Conservation (phyloP, 2,888 invertebrate genomes). For the Ashinkailepas kermadecensis region DNA sequence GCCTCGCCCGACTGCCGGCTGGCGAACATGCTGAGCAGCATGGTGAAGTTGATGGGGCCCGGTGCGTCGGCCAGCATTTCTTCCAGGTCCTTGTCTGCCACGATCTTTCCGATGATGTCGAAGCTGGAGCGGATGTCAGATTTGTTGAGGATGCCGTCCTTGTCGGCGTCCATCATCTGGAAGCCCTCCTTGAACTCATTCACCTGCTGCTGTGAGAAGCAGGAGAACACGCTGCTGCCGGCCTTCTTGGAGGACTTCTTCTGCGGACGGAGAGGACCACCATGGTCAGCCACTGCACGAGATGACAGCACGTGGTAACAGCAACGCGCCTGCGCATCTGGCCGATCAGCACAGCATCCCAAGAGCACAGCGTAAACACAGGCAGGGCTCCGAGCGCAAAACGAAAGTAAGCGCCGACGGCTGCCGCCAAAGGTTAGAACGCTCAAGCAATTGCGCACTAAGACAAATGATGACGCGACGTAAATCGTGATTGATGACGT, state of each 20-base stretch:
- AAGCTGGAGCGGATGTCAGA: constrained; percentile 83
- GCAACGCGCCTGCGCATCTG: no score
- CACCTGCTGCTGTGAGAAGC: constrained; percentile 93
- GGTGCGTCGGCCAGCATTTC: constrained; percentile 79
- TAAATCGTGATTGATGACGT: no score
- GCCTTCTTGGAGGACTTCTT: constrained; percentile 57
- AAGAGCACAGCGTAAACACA: no score
- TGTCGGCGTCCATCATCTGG: constrained; percentile 92
- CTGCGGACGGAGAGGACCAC: not conserved
- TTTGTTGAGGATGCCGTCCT: constrained; percentile 78
- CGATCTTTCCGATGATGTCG: constrained; percentile 83
- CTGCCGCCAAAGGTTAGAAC: no score
- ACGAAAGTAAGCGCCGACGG: no score
- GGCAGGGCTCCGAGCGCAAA: no score
- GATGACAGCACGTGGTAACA: no score
- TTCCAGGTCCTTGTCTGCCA: constrained; percentile 82
- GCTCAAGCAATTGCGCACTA: no score
- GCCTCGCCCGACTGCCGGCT: constrained; percentile 82
- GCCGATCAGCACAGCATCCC: no score
- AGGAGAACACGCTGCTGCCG: constrained; percentile 84
- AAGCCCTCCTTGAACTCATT: constrained; percentile 96
- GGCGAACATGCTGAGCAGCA: constrained; percentile 83
- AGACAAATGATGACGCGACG: no score
- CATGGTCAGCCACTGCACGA: no score
- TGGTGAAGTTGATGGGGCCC: constrained; percentile 92